These are phyloP conservation scores for Lypha dubia DNA, from an alignment of 2,888 invertebrate species.

Conservation along the genomic window DNA sequence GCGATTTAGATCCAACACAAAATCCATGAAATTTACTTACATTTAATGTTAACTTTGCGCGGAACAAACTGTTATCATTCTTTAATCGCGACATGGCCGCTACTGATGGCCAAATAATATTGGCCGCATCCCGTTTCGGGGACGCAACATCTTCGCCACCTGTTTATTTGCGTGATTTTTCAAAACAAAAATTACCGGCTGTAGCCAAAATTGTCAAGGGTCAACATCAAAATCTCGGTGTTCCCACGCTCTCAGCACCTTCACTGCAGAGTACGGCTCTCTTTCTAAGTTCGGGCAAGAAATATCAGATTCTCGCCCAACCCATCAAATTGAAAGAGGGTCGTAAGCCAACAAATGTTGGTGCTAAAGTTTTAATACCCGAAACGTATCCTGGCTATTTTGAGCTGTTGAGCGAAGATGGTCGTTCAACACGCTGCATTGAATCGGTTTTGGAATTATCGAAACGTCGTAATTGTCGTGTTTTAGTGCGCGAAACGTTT, in stretches of 20 bases:
- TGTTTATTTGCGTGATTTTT: conserved; percentile 84
- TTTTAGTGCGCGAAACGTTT: conserved; percentile 83
- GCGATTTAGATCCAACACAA: conserved; percentile 65
- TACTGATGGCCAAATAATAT: conserved; percentile 94
- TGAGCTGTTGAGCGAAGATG: conserved; percentile 96
- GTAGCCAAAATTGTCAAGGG: conserved; percentile 97
- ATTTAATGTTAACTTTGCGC: conserved; percentile 83
- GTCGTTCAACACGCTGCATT: conserved; percentile 94
- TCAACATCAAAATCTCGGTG: conserved; percentile 95
- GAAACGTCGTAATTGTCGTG: conserved; percentile 85
- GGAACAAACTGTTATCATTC: conserved; percentile 83
- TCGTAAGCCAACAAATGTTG: conserved; percentile 90
- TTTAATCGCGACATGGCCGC: conserved; percentile 89
- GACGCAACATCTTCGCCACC: conserved; percentile 79
- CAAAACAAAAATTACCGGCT: conserved; percentile 90
- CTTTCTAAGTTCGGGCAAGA: conserved; percentile 92
- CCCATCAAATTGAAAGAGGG: conserved; percentile 96
- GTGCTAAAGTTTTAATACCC: conserved; percentile 93
- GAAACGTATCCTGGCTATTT: conserved; percentile 96
- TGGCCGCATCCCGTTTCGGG: conserved; percentile 89
- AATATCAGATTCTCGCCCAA: conserved; percentile 93
- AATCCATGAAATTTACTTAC: conserved; percentile 83
- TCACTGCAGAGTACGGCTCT: conserved; percentile 93
- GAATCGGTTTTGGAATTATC: conserved; percentile 94
- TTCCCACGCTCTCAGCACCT: conserved; percentile 93